Conservation (phyloP, 2,113 vertebrate genomes). For the Pao palembangensis region DNA sequence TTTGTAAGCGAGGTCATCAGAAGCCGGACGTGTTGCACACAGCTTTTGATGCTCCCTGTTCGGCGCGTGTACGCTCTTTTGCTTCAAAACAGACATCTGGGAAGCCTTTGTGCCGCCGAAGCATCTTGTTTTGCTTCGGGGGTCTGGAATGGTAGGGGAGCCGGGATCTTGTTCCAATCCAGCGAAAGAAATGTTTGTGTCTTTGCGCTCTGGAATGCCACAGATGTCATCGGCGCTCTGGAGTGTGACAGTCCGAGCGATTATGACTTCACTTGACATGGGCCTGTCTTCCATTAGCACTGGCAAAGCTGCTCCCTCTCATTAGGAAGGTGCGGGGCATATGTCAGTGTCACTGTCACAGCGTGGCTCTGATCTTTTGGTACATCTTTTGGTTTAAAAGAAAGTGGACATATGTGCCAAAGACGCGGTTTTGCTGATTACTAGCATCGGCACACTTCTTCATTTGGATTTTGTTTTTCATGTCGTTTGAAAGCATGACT, state of each 20-base stretch:
- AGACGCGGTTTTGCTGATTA: too few relatives aligned
- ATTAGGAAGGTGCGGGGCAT: conserved; percentile 8
- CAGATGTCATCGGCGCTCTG: conserved; percentile 28
- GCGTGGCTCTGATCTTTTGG: neutral
- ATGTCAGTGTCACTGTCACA: neutral
- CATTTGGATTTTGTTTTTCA: conserved; percentile 62
- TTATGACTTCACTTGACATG: neutral
- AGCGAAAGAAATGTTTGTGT: conserved; percentile 36
- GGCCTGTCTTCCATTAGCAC: neutral
- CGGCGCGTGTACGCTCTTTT: conserved; percentile 5
- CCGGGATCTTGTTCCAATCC: conserved; percentile 38
- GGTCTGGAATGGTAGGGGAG: conserved; percentile 28
- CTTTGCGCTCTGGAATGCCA: conserved; percentile 16
- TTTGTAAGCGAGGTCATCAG: conserved; percentile 20
- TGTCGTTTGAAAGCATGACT: conserved; percentile 25
- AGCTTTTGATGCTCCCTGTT: conserved; percentile 16
- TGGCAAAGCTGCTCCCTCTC: conserved; percentile 1
- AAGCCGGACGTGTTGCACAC: conserved; percentile 13
- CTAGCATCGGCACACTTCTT: conserved; percentile 6
- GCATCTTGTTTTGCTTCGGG: conserved; percentile 52
- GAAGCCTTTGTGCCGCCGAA: conserved; percentile 43
- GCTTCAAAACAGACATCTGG: conserved; percentile 58
- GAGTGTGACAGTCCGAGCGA: neutral
- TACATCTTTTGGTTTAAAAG: too few relatives aligned
- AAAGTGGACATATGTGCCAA: too few relatives aligned